Base-by-base conservation (phyloP, 2,888 invertebrate genomes). In the Agrotis exclamationis region DNA sequence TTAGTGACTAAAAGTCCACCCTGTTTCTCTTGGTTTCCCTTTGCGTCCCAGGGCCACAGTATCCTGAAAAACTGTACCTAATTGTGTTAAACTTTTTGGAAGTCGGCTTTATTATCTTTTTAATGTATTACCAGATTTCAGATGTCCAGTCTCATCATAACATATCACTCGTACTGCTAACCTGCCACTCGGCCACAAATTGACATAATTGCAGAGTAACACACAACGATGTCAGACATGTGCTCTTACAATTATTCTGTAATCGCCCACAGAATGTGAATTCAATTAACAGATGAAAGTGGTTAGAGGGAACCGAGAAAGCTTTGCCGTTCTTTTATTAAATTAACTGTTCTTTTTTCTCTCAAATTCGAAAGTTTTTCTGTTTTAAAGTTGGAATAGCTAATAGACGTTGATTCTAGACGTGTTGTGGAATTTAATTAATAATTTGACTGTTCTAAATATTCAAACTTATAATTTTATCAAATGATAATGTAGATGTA, bases 211-310 rank as follows among this genome's bases (percentile, higher is more conserved):
- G 78, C 59, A 64, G n/a, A 33, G 63, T 59, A 79, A 86, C 83
- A 74, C 47, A 58, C 72, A 79, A 86, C 75, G 57, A 70, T 56
- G 51, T 50, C 44, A 54, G 86, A 86, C 86, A 72, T 74, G 63
- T 85, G 86, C 63, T 83, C 75, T 72, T 66, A 74, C 86, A 85
- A 89, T 90, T 89, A 88, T 84, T 57, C 63, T 63, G 79, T 88
- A 89, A 90, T 87, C 85, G 78, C 80, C 84, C 85, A 76, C 85
- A 79, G 79, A 84, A 89, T 83, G 84, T 71, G 79, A 71, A 86
- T 84, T 76, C 83, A 88, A 88, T 89, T 90, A 90, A 81, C 74
- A 77, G 75, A 85, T 85, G 84, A 85, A 87, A 85, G 72, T 77
- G 83, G 77, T 63, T 66, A 62, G 56, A 51, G 45, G 24, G 56